Percentiles rank a stretch among this genome's conserved stretches.
Evolutionary conservation across 1,140 invertebrate genomes (phyloP).

Genomic region (Ostrea edulis): DNA sequence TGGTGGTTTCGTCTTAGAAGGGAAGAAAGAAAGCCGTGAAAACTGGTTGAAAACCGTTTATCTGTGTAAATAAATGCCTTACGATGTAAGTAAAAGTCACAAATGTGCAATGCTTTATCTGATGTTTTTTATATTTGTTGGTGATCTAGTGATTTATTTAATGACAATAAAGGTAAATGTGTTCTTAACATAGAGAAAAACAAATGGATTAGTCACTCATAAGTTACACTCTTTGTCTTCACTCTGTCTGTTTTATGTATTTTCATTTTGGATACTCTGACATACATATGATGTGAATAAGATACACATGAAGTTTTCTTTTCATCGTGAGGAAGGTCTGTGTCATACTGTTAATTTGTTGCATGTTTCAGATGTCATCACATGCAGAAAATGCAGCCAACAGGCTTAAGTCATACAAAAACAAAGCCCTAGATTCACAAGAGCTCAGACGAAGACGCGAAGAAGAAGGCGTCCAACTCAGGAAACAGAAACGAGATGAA

Average conservation of each 20-base stretch:
- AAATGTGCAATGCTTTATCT: background rate
- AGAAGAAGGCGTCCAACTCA: slow-evolving; percentile 96
- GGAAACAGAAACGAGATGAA: slow-evolving; percentile 95
- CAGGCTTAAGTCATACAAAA: slow-evolving; percentile 97
- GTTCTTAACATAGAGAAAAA: background rate
- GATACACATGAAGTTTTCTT: background rate
- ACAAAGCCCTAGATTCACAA: slow-evolving; percentile 93
- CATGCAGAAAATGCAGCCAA: slow-evolving; percentile 70
- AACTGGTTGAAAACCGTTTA: background rate
- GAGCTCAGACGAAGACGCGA: slow-evolving; percentile 94
- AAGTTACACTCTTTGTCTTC: background rate
- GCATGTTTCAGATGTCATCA: slow-evolving; percentile 59
- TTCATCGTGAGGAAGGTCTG: background rate
- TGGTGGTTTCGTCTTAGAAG: slow-evolving; percentile 13
- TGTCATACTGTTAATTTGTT: background rate
- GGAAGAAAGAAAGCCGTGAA: slow-evolving; percentile 29
- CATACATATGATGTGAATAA: background rate
- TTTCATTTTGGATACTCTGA: background rate
- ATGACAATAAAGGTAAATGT: background rate
- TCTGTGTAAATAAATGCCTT: slow-evolving; percentile 41
- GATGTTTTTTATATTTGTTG: background rate
- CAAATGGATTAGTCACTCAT: background rate
- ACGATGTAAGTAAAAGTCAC: slow-evolving; percentile 20
- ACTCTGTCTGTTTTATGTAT: background rate
- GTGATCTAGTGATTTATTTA: slow-evolving; percentile 5